Base-by-base conservation (phyloP, 2,888 invertebrate species). In the Rhagophthalmus giganteus region DNA sequence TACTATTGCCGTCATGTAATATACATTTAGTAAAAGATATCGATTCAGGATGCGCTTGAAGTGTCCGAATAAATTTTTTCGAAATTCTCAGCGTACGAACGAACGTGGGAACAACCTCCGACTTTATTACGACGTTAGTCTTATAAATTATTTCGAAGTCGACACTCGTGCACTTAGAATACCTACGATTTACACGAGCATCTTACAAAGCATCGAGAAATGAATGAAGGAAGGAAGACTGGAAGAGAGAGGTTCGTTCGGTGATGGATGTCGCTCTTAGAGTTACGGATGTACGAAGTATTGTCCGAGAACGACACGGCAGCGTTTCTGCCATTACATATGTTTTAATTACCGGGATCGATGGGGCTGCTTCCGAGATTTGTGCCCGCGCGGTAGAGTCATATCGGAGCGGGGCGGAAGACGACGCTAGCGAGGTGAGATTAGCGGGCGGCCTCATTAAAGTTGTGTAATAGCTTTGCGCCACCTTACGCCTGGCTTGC, bases 301-400 rank as follows among this genome's bases (percentile, higher is more conserved):
- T 52, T 54, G 58, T 46, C 53, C 46, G 44, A 54, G 40, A 54
- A 42, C 55, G 59, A 54, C 54, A 54, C 50, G 38, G 46, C 37
- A 45, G 41, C 48, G 48, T 30, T 46, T 44, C 47, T 55, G 56
- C 60, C 57, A 54, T 72, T 72, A 73, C 72, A 73, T 73, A 73
- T 73, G 73, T 73, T 73, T 73, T 73, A 73, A 73, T 73, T 73
- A 73, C 70, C 62, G 65, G 67, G 69, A 73, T 73, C 68, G 71
- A 73, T 73, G 69, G 69, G 65, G 61, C 57, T 62, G 67, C 62
- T 59, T 58, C 60, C 62, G 68, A 71, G 72, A 73, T 73, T 73
- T 73, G 72, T 70, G 68, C 46, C 49, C 53, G 55, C 46, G 50
- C 54, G 53, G 55, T 51, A 47, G 55, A 54, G 58, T 60, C 55